These are phyloP conservation scores for Machimus rusticus DNA, from an alignment of 2,888 invertebrate genomes.

Conservation along the genomic window DNA sequence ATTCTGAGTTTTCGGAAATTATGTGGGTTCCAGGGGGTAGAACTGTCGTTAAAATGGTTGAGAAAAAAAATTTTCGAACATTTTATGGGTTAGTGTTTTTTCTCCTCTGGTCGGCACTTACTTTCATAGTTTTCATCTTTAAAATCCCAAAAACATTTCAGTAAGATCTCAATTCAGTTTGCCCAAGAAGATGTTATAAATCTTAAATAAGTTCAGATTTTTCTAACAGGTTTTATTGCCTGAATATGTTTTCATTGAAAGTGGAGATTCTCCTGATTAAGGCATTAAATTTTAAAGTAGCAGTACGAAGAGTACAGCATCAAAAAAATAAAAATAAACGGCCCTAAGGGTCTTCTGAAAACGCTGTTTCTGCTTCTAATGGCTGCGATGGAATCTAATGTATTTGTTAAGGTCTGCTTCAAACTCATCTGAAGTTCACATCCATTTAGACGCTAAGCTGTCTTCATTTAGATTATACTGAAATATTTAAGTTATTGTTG, in stretches of 20 bases:
- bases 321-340: background rate
- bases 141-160: background rate
- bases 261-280: conserved; percentile 7
- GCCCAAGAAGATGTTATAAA: background rate
- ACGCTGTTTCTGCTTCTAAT: background rate
- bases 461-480: background rate
- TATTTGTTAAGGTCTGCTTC: background rate
- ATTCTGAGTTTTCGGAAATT: conserved; percentile 19
- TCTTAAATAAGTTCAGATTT: conserved; percentile 16
- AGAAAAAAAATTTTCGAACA: background rate
- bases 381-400: background rate
- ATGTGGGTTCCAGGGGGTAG: conserved; percentile 14
- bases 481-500: background rate
- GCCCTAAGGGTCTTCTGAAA: background rate
- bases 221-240: conserved; percentile 5
- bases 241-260: background rate
- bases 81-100: conserved; percentile 18
- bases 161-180: conserved; percentile 25
- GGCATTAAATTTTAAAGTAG: conserved; percentile 26
- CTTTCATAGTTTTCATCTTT: conserved; percentile 27
- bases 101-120: background rate
- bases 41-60: conserved; percentile 17
- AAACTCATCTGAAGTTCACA: background rate
- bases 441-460: background rate
- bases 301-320: background rate